phyloP scores from a whole-genome alignment of 2,888 invertebrate species.

The Drosophila neotestacea region DNA sequence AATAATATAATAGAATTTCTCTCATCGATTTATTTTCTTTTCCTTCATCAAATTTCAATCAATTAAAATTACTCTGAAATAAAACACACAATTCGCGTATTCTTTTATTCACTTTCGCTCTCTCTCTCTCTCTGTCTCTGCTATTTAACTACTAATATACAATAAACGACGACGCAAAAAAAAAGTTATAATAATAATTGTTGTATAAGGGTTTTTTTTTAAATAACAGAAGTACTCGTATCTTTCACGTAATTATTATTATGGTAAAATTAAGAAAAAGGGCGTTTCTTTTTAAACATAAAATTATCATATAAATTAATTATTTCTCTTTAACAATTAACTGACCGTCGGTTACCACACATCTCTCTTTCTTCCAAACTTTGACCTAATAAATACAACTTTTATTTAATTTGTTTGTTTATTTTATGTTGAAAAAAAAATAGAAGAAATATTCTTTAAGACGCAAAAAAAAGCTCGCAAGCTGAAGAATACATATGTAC shows the following conservation, averaged over 20 bases:
- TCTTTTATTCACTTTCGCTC: slow-evolving; percentile 7
- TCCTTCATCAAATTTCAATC: slow-evolving; percentile 22
- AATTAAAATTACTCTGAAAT: slow-evolving; percentile 41
- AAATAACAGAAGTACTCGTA: slow-evolving; percentile 49
- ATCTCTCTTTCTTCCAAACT: slow-evolving; percentile 15
- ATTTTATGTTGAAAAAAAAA: slow-evolving; percentile 14
- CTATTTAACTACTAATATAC: slow-evolving; percentile 64
- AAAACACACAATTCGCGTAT: slow-evolving; percentile 42
- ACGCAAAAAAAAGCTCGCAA: slow-evolving; percentile 18
- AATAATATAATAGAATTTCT: slow-evolving; percentile 62
- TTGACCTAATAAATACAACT: slow-evolving; percentile 52
- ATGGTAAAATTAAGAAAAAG: slow-evolving; percentile 39
- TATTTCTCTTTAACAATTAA: slow-evolving; percentile 48
- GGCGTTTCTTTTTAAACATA: slow-evolving; percentile 18
- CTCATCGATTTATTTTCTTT: slow-evolving; percentile 45
- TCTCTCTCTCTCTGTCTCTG: slow-evolving; percentile 9
- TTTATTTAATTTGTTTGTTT: slow-evolving; percentile 5
- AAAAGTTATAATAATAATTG: slow-evolving; percentile 35
- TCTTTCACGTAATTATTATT: slow-evolving; percentile 24
- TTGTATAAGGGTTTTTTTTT: slow-evolving; percentile 37
- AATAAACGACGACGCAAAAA: slow-evolving; percentile 55
- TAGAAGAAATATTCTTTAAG: slow-evolving; percentile 8
- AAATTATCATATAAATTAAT: slow-evolving; percentile 52
- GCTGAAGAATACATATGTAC: slow-evolving; percentile 40
- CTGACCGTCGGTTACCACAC: slow-evolving; percentile 34